Conservation (phyloP, 1,140 invertebrate species). For the Phenacoccus solenopsis region DNA sequence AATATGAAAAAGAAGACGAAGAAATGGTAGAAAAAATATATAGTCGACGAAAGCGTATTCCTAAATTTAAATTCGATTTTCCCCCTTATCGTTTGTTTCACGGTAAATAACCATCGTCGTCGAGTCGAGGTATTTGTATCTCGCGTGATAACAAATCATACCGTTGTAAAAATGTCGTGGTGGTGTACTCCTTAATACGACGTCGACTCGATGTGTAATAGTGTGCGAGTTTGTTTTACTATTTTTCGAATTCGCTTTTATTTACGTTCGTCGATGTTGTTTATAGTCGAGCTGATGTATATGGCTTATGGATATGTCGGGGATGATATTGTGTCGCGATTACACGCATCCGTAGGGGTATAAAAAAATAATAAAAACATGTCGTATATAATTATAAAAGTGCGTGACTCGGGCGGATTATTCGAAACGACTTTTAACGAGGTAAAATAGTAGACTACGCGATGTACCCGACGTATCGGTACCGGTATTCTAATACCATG, state of each 20-base stretch:
- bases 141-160: conserved; percentile 1
- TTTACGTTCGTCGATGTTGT: neutral
- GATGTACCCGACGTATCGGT: neutral
- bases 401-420: neutral
- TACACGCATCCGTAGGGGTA: neutral
- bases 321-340: neutral
- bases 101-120: neutral
- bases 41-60: too few relatives aligned
- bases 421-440: too few relatives aligned
- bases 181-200: neutral
- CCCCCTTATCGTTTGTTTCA: neutral
- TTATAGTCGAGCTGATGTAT: neutral
- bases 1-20: too few relatives aligned
- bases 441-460: too few relatives aligned
- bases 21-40: too few relatives aligned
- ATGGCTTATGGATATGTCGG: neutral
- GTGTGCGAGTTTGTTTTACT: neutral
- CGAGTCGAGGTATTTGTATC: neutral
- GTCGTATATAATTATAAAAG: neutral
- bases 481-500: neutral
- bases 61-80: too few relatives aligned
- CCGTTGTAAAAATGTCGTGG: neutral
- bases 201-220: neutral
- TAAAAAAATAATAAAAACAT: neutral
- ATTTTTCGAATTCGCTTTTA: neutral